Percentiles rank a stretch among this genome's conserved stretches.
Evolutionary conservation across 2,888 invertebrate species (phyloP).

Genomic region (Agriopis aurantiaria): DNA sequence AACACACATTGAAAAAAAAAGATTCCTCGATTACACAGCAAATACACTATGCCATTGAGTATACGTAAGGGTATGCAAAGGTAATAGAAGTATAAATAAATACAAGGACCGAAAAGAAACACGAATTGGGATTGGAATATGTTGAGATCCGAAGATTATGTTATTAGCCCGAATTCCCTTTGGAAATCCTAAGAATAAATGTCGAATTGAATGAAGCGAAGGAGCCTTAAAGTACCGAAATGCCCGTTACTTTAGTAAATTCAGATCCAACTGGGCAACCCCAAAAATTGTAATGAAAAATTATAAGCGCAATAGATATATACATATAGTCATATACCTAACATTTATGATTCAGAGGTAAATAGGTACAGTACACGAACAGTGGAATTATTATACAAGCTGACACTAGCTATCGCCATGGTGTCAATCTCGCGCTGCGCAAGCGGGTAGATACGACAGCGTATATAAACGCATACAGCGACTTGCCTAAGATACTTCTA

Average conservation of each 20-base stretch:
- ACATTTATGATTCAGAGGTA: too few relatives aligned
- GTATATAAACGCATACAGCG: too few relatives aligned
- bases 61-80: background rate
- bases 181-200: conserved; percentile 22
- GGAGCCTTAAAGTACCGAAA: background rate
- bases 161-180: conserved; percentile 26
- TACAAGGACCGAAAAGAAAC: conserved; percentile 11
- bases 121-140: conserved; percentile 17
- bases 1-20: background rate
- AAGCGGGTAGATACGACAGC: too few relatives aligned
- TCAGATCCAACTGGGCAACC: background rate
- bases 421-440: too few relatives aligned
- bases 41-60: background rate
- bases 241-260: background rate
- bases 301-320: background rate
- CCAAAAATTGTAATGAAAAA: background rate
- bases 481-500: too few relatives aligned
- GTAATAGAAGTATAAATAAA: background rate
- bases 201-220: conserved; percentile 17
- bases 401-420: too few relatives aligned
- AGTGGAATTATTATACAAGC: background rate
- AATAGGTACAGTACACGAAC: too few relatives aligned
- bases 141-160: conserved; percentile 11
- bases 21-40: too few relatives aligned
- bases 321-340: too few relatives aligned